A percentile compares a stretch with the other conserved stretches of the same genome.
phyloP scores from a whole-genome alignment of 2,888 invertebrate species.

The Philaethria dido region DNA sequence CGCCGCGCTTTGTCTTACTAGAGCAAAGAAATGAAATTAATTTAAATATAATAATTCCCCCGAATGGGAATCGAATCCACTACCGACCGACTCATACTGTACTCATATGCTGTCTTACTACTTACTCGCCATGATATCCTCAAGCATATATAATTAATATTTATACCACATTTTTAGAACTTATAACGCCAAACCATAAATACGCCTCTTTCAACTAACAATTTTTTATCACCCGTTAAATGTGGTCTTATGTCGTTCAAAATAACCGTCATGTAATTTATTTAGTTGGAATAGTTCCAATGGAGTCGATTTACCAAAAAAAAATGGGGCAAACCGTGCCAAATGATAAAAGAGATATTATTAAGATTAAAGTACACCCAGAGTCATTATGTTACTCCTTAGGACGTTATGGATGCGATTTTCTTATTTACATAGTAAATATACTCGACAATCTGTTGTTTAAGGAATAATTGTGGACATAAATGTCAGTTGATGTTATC shows the following conservation, averaged over 20 bases:
- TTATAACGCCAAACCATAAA: background rate
- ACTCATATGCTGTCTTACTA: too few species aligned
- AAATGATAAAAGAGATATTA: conserved; percentile 27
- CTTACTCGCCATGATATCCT: too few species aligned
- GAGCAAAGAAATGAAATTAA: too few species aligned
- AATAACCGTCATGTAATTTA: conserved; percentile 16
- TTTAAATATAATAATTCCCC: too few species aligned
- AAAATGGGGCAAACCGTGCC: conserved; percentile 12
- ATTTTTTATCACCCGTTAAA: conserved; percentile 10
- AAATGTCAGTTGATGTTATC: background rate
- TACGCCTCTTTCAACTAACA: background rate
- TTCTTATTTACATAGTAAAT: conserved; percentile 17
- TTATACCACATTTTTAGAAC: too few species aligned
- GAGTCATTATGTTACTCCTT: conserved; percentile 15
- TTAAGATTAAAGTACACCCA: conserved; percentile 26
- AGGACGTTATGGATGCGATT: conserved; percentile 7
- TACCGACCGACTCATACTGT: too few species aligned
- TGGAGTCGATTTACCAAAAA: conserved; percentile 22
- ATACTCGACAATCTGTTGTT: background rate
- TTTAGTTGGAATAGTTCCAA: conserved; percentile 25
- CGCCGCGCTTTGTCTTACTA: too few species aligned
- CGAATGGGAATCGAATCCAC: too few species aligned
- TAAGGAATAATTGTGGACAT: background rate
- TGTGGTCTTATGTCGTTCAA: conserved; percentile 13
- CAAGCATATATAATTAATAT: too few species aligned